Evolutionary conservation across 2,113 vertebrate species (phyloP), one percentile per base, ranked within the genome.

Genomic region (Cyprinodon variegatus): DNA sequence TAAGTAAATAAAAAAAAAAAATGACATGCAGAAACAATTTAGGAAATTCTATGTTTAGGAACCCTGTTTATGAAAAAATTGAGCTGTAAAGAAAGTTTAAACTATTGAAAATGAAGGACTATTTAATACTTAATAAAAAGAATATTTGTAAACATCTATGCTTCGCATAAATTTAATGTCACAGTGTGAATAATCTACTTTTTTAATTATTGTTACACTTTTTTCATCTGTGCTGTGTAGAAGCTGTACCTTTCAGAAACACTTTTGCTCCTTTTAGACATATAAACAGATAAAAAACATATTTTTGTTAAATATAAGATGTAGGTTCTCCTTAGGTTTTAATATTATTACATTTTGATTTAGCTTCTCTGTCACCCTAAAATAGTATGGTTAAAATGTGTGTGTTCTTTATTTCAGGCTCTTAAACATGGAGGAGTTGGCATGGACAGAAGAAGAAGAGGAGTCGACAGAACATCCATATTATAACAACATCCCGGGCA

Each of bases 401-500:
- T 45, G 43, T 45, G 20, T 64, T 64, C 59, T 29, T 46, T 9
- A 3, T 79, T 7, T 63, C 20, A 99, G 98, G 88, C 94, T 96
- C 90, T 93, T 98, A 90, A 99, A 96, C 90, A 93, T 97, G 88
- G 97, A 98, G 82, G 97, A 99, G 74, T 93, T 96, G 0, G 84
- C 84, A 0, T 98, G 97, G 97, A 93, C 90, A 0, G 96, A 97
- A 80, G 97, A 98, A 83, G 97, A 97, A 6, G 95, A 94, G 0
- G 94, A 96, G 3, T 65, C 90, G 36, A 73, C 93, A 0, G 97
- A 98, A 41, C 97, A 96, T 85, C 95, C 95, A 0, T 99, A 99
- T 87, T 99, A 99, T 83, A 99, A 99, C 93, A 97, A 94, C 82
- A 93, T 97, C 82, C 96, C 97, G 0, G 96, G 96, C 73, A 99